Evolutionary conservation across 2,797 vertebrate species (phyloP).

Genomic region (Microhierax caerulescens): DNA sequence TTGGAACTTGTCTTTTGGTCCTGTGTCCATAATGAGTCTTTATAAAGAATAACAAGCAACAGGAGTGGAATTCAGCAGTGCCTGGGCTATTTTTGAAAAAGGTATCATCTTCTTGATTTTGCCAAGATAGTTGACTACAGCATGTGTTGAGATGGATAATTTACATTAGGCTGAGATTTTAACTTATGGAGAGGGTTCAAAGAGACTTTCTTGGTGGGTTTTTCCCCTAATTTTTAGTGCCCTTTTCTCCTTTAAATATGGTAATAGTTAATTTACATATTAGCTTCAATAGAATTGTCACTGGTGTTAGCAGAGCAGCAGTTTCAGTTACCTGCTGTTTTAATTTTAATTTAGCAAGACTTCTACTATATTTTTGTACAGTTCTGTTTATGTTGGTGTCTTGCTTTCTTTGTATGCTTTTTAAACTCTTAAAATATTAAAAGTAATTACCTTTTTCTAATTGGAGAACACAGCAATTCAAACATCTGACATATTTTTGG

Average conservation of each 20-base stretch:
- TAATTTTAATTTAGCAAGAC: background rate
- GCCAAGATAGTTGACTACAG: background rate
- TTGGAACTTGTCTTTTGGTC: background rate
- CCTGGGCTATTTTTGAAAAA: background rate
- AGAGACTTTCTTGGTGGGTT: background rate
- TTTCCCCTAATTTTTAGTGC: background rate
- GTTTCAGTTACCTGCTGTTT: background rate
- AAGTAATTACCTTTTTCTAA: background rate
- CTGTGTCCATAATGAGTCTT: background rate
- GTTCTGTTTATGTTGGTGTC: background rate
- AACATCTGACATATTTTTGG: background rate
- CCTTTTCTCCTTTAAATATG: background rate
- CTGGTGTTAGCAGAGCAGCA: background rate
- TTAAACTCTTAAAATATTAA: background rate
- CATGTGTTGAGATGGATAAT: background rate
- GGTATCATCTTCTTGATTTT: background rate
- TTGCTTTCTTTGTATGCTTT: background rate
- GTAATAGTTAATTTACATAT: background rate
- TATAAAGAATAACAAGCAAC: background rate
- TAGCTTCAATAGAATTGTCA: background rate
- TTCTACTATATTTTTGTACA: background rate
- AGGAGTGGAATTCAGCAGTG: background rate
- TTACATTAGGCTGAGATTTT: background rate
- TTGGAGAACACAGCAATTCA: background rate
- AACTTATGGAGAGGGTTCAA: background rate